Evolutionary conservation across 2,888 invertebrate genomes (phyloP), one percentile per base, ranked within the genome.

Genomic region (Drosophila siamana): DNA sequence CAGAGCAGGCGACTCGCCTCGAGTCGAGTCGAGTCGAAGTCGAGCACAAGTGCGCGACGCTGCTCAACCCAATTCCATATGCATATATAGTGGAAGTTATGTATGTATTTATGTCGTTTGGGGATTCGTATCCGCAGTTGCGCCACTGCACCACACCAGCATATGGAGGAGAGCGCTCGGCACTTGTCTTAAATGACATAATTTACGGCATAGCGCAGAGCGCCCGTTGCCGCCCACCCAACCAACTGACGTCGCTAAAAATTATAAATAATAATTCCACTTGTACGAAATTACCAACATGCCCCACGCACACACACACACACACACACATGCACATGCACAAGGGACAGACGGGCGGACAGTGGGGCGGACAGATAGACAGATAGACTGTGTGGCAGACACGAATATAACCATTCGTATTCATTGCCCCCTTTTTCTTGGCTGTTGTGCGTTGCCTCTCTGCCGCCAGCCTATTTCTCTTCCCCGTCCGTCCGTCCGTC

Each of bases 201-300:
- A 84, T 84, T 84, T 84, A 84, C 83, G 87, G 89, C 82, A 74
- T 84, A 84, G 87, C 78, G 83, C 85, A 88, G 89, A 88, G 89
- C 81, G 82, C 81, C 83, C 85, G 87, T 76, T 69, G 19, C 19
- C 19, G 2, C 13, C 41, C 83, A 89, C 89, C 83, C 83, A 84
- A 89, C 89, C 83, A 85, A 87, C 78, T 79, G 78, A 82, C 88
- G 83, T 86, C 74, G 85, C 83, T 78, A 83, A 73, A 88, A 84
- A 84, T 84, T 84, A 84, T 88, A 84, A 84, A 88, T 88, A 88
- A 88, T 84, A 84, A 78, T 84, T 83, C 89, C 83, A 84, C 89
- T 87, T 88, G 89, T 88, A 81, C 85, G 68, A 83, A 83, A 83
- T 79, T 79, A 87, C 89, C 85, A 84, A 77, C 80, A 75, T 67